Evolutionary conservation across 2,888 invertebrate species (phyloP), one percentile per base, ranked within the genome.

Genomic region (Drosophila affinis): DNA sequence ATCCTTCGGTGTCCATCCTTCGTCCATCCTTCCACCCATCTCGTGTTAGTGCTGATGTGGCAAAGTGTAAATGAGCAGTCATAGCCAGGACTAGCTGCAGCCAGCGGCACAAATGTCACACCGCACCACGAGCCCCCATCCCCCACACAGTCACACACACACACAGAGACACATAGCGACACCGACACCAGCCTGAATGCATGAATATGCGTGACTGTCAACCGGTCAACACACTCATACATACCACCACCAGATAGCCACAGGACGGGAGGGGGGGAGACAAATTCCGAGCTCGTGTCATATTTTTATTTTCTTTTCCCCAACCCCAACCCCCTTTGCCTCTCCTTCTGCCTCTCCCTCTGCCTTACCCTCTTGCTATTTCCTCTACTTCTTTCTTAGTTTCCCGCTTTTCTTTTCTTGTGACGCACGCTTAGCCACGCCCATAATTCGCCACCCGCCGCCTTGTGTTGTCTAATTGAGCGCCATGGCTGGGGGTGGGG

Each of bases 31-130:
- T 18, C 44, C 27, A 51, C 51, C 14, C 48, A 55, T 39, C 47
- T 48, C 58, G 34, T 49, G 39, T 88, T 80, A 58, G 65, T 83
- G 83, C 83, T 88, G 83, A 83, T 75, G 79, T 73, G 84, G 63
- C 74, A 73, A 76, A 83, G 84, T 88, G 87, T 84, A 88, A 84
- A 84, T 85, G 89, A 87, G 89, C 85, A 88, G 87, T 85, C 77
- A 79, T 75, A 77, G 83, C 81, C 75, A 72, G 69, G 68, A 87
- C 29, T 62, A 44, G 64, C 45, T 58, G 67, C 64, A 75, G 87
- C 85, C 74, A 69, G 71, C 78, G 85, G 85, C 86, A 56, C 72
- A 81, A 78, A 85, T 79, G 79, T 87, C 87, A 85, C 85, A 84
- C 79, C 48, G 21, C 53, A 55, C 18, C 58, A 29, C 21, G 44